Conservation (phyloP, 2,888 invertebrate genomes). For the Emesis castigata region DNA sequence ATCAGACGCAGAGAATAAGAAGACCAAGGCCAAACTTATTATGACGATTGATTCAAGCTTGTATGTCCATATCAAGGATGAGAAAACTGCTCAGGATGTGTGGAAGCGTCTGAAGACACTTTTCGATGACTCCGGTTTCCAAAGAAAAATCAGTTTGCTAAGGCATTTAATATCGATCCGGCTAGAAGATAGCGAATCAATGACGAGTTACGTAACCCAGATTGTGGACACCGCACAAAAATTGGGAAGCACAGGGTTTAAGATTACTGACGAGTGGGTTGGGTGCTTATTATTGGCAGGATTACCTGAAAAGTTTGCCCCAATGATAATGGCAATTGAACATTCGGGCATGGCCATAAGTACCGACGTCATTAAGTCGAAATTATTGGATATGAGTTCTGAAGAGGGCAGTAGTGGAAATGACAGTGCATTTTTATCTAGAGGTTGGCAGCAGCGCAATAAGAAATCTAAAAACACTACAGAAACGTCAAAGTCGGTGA, state of each 20-base stretch:
- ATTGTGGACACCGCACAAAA: slow-evolving; percentile 18
- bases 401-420: slow-evolving; percentile 24
- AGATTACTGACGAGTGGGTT: slow-evolving; percentile 14
- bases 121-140: slow-evolving; percentile 7
- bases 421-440: background rate
- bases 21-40: slow-evolving; percentile 38
- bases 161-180: slow-evolving; percentile 11
- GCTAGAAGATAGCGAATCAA: slow-evolving; percentile 16
- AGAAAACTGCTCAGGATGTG: slow-evolving; percentile 25
- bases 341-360: slow-evolving; percentile 18
- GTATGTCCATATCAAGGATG: slow-evolving; percentile 57
- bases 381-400: slow-evolving; percentile 46
- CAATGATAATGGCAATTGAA: slow-evolving; percentile 34
- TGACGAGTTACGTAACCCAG: slow-evolving; percentile 7
- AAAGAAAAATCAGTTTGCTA: slow-evolving; percentile 3
- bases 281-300: background rate
- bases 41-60: slow-evolving; percentile 34
- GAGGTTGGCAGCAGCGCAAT: background rate
- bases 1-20: background rate
- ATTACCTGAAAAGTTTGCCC: slow-evolving; percentile 23
- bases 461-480: background rate
- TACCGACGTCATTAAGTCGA: slow-evolving; percentile 17
- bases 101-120: slow-evolving; percentile 14
- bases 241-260: slow-evolving; percentile 17
- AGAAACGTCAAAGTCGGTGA: slow-evolving; percentile 4